Evolutionary conservation across 2,888 invertebrate genomes (phyloP), one percentile per base, ranked within the genome.

Genomic region (Bugulina stolonifera): DNA sequence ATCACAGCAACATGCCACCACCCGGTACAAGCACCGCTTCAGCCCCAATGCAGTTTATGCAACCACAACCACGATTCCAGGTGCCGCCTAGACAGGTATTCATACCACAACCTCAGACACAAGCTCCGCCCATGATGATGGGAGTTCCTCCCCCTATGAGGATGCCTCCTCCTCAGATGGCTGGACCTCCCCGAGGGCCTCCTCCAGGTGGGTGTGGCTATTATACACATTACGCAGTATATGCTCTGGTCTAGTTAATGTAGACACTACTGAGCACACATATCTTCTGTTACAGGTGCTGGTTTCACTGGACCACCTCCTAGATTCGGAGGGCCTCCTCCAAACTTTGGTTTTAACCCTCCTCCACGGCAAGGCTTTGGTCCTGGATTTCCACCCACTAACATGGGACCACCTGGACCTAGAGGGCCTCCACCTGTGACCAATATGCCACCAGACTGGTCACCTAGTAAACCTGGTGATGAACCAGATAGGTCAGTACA

Each of bases 271-370:
- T n/a, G n/a, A n/a, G n/a, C n/a, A n/a, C n/a, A n/a, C n/a, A n/a
- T n/a, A n/a, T n/a, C n/a, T 23, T 23, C 25, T 55, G 55, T 64
- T 64, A 2, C 27, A 64, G 64, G 64, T 64, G 23, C 71, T 73
- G 72, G 73, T 23, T 55, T 75, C 18, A 23, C 69, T 72, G 73
- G 73, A 73, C 71, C 74, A 34, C 73, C 74, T 55, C 70, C 79
- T 74, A 73, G 79, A 77, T 73, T 81, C 77, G 74, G 76, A 77
- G 76, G 73, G 77, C 73, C 80, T 78, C 58, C 81, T 27, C 71
- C 64, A 2, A 64, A 64, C 64, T 64, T 64, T 64, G 32, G 18
- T 2, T 64, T 64, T 64, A 64, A 27, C 32, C 64, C 64, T 27
- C 64, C 64, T 27, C 5, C n/a, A 18, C 3, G 29, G 5, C 64